Percentiles rank a stretch among this genome's conserved stretches.
Conservation (phyloP, 2,113 vertebrate genomes). For the Pithys albifrons region DNA sequence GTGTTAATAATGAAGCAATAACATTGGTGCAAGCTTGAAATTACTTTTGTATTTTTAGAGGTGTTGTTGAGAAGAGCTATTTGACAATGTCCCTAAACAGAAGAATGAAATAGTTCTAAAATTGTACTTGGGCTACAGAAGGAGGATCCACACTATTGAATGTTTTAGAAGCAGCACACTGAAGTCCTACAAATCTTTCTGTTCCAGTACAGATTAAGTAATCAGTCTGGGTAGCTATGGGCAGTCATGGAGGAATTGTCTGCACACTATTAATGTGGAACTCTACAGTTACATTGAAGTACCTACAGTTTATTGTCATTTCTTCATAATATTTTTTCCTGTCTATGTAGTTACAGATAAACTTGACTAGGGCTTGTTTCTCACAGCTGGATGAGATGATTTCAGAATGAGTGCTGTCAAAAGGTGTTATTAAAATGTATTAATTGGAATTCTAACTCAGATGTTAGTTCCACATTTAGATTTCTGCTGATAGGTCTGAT, state of each 20-base stretch:
- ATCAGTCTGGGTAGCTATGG: not conserved
- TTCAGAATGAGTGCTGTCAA: not conserved
- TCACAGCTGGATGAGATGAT: not conserved
- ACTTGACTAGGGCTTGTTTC: not conserved
- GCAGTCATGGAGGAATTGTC: not conserved
- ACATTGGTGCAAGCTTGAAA: not conserved
- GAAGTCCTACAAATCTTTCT: not conserved
- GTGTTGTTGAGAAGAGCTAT: not conserved
- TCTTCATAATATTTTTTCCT: not conserved
- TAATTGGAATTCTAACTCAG: not conserved
- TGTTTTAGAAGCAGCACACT: not conserved
- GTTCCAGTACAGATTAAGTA: not conserved
- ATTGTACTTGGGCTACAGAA: not conserved
- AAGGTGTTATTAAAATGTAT: not conserved
- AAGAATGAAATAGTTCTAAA: not conserved
- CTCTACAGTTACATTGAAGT: not conserved
- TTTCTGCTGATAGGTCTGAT: not conserved
- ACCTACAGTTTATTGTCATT: not conserved
- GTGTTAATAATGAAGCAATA: not conserved
- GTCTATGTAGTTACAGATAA: not conserved
- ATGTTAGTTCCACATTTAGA: not conserved
- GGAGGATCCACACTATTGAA: not conserved
- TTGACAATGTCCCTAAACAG: not conserved
- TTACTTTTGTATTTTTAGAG: not conserved
- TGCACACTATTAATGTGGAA: not conserved